Conservation (phyloP, 2,888 invertebrate species). For the Nematopogon swammerdamellus region DNA sequence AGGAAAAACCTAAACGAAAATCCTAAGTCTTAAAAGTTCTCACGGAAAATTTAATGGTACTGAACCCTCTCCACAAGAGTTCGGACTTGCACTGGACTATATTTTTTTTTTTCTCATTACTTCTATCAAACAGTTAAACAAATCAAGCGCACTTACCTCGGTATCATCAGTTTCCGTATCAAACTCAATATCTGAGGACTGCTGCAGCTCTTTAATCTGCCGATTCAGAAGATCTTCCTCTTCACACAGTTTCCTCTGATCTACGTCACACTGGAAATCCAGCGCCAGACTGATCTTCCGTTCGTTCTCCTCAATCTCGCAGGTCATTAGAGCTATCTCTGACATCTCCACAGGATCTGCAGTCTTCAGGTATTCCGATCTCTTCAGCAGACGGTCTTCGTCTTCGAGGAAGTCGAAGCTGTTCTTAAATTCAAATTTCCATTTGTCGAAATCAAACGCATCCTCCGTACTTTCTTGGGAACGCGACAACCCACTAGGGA, state of each 20-base stretch:
- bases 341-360: slow-evolving; percentile 50
- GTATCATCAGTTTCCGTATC: slow-evolving; percentile 83
- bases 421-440: slow-evolving; percentile 40
- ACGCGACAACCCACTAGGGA: slow-evolving; percentile 32
- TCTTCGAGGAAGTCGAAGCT: slow-evolving; percentile 43
- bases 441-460: slow-evolving; percentile 43
- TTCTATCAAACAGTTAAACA: no score
- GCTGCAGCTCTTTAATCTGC: slow-evolving; percentile 71
- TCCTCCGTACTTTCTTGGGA: slow-evolving; percentile 44
- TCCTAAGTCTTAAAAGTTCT: no score
- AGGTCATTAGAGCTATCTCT: slow-evolving; percentile 50
- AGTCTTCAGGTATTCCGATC: slow-evolving; percentile 36
- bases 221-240: slow-evolving; percentile 74
- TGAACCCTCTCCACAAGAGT: no score
- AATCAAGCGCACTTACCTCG: slow-evolving; percentile 43
- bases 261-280: slow-evolving; percentile 67
- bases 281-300: slow-evolving; percentile 58
- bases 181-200: slow-evolving; percentile 69
- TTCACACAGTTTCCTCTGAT: slow-evolving; percentile 69
- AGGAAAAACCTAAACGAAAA: no score
- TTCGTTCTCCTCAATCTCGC: slow-evolving; percentile 51
- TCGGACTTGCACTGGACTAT: no score
- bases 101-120: no score
- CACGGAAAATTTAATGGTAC: no score
- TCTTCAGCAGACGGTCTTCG: slow-evolving; percentile 37